Percentiles rank a stretch among this genome's conserved stretches.
These are phyloP conservation scores for Anoncus sp. DNA, from an alignment of 2,888 invertebrate species.

Conservation along the genomic window DNA sequence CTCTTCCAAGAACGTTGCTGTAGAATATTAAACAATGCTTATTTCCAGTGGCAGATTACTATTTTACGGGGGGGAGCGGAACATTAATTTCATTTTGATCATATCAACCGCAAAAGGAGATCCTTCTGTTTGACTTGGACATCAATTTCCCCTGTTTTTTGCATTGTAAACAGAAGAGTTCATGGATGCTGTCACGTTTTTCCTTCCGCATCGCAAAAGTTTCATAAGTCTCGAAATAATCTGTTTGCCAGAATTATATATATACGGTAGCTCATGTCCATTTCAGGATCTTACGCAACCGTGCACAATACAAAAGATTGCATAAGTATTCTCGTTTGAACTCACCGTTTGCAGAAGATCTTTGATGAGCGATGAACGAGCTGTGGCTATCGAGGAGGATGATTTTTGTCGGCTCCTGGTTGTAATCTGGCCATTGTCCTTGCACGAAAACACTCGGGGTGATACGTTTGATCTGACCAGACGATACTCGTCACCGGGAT, in stretches of 20 bases:
- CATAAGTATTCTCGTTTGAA: not conserved
- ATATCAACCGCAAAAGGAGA: not conserved
- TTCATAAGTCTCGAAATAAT: slow-evolving; percentile 11
- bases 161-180: not conserved
- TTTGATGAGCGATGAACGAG: slow-evolving; percentile 69
- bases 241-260: slow-evolving; percentile 21
- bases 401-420: slow-evolving; percentile 67
- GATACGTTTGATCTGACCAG: slow-evolving; percentile 74
- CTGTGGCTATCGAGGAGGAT: slow-evolving; percentile 64
- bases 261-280: slow-evolving; percentile 2
- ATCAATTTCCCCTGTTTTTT: not conserved
- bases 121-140: not conserved
- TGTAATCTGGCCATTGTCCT: slow-evolving; percentile 67
- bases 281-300: not conserved
- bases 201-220: not conserved
- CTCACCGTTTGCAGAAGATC: slow-evolving; percentile 77
- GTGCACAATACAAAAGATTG: slow-evolving; percentile 1
- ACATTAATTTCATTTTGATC: not conserved
- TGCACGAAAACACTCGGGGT: slow-evolving; percentile 71
- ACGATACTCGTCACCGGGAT: slow-evolving; percentile 77
- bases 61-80: not conserved
- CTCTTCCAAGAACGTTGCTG: no score
- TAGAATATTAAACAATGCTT: no score
- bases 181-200: not conserved
- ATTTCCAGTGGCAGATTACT: no score